These are phyloP conservation scores for Megalops atlanticus DNA, from an alignment of 2,113 vertebrate genomes.

Conservation along the genomic window DNA sequence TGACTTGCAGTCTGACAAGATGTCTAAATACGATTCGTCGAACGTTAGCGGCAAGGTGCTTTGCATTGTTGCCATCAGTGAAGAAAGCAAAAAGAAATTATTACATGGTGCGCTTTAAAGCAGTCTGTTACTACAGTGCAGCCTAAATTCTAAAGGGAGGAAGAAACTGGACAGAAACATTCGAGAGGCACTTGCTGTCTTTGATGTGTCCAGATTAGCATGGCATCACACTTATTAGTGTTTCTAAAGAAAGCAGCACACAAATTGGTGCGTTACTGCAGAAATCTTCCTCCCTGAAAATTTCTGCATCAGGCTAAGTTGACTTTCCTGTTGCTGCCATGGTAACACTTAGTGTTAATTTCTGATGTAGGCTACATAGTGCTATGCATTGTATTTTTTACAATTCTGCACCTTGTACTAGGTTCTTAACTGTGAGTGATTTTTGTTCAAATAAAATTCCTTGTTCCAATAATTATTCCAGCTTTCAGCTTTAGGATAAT, in stretches of 20 bases:
- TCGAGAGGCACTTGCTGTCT: not conserved
- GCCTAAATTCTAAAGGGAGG: not conserved
- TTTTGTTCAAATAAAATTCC: not conserved
- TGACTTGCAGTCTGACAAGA: too few species aligned
- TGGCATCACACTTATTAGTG: not conserved
- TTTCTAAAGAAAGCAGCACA: constrained; percentile 39
- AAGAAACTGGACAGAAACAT: not conserved
- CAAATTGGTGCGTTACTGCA: constrained; percentile 36
- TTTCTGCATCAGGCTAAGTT: constrained; percentile 40
- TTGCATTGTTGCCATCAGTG: not conserved
- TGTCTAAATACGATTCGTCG: too few species aligned
- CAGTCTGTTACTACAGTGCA: not conserved
- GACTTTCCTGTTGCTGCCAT: constrained; percentile 47
- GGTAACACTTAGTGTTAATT: constrained; percentile 39
- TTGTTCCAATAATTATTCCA: not conserved
- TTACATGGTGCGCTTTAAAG: not conserved
- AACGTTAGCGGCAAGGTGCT: too few species aligned
- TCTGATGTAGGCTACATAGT: constrained; percentile 27
- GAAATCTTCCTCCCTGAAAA: constrained; percentile 30
- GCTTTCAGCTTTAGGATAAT: not conserved
- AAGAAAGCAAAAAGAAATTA: not conserved
- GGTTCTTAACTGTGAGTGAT: constrained; percentile 5
- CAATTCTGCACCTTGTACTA: constrained; percentile 23
- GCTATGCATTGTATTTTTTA: constrained; percentile 35
- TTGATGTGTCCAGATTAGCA: not conserved